Conservation (phyloP, 2,888 invertebrate genomes). For the Prosopocoilus inquinatus region DNA sequence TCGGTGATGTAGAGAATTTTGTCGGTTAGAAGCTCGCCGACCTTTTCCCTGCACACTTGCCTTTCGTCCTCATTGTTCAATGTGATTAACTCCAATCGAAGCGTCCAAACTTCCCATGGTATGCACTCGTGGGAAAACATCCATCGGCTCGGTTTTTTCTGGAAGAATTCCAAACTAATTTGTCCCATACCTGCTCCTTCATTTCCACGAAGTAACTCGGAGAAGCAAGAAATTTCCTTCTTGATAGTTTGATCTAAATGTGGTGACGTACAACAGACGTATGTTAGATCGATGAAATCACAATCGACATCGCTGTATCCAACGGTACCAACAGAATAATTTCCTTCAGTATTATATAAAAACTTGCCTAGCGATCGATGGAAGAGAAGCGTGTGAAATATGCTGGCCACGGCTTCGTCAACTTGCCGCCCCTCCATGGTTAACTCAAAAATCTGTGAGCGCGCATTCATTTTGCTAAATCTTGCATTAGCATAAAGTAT, state of each 20-base stretch:
- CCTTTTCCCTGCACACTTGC: conserved; percentile 82
- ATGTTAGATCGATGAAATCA: conserved; percentile 96
- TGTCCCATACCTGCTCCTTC: conserved; percentile 70
- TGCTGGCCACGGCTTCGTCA: conserved; percentile 86
- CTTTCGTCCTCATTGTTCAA: conserved; percentile 84
- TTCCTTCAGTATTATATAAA: conserved; percentile 89
- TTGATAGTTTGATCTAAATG: conserved; percentile 69
- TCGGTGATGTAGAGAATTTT: conserved; percentile 94
- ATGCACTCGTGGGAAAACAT: conserved; percentile 87
- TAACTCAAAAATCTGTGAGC: conserved; percentile 76
- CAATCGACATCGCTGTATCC: conserved; percentile 97
- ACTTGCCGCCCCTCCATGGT: conserved; percentile 88
- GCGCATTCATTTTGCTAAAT: conserved; percentile 67
- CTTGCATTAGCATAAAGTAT: background rate
- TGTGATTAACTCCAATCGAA: conserved; percentile 84
- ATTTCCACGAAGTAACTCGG: conserved; percentile 71
- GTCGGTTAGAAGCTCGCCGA: conserved; percentile 85
- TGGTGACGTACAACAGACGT: conserved; percentile 91
- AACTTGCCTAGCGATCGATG: conserved; percentile 91
- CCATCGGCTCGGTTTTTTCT: conserved; percentile 87
- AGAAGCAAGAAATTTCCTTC: conserved; percentile 75
- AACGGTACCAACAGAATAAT: conserved; percentile 93
- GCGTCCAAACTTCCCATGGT: conserved; percentile 99
- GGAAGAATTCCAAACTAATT: conserved; percentile 93
- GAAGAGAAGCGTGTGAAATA: conserved; percentile 90